These are phyloP conservation scores for Tinea trinotella DNA, from an alignment of 2,888 invertebrate species.

Conservation along the genomic window DNA sequence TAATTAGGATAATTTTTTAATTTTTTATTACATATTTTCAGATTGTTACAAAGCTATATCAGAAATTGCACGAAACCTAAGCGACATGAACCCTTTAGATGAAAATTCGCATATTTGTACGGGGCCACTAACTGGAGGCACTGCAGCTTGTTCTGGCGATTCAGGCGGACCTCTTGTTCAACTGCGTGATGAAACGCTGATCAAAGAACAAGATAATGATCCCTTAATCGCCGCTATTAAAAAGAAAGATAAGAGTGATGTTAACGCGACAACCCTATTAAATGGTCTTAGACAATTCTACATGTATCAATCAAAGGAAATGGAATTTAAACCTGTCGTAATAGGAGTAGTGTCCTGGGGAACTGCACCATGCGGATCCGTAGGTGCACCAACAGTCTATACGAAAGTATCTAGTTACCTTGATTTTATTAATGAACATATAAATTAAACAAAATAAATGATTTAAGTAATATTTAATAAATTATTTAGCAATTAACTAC, in stretches of 20 bases:
- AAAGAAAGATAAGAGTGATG: too few species aligned
- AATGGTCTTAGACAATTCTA: too few species aligned
- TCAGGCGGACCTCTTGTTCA: slow-evolving; percentile 68
- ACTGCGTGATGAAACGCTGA: slow-evolving; percentile 29
- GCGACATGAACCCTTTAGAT: slow-evolving; percentile 24
- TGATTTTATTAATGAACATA: slow-evolving; percentile 50
- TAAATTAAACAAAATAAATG: too few species aligned
- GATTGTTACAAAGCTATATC: slow-evolving; percentile 55
- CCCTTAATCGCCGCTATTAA: too few species aligned
- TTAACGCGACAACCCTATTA: too few species aligned
- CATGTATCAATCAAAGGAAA: slow-evolving; percentile 18
- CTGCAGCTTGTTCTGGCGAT: slow-evolving; percentile 70
- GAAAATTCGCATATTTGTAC: slow-evolving; percentile 65
- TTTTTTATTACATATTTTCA: slow-evolving; percentile 29
- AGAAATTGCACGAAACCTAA: slow-evolving; percentile 36
- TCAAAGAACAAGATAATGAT: too few species aligned
- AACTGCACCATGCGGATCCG: slow-evolving; percentile 60
- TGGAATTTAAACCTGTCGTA: slow-evolving; percentile 39
- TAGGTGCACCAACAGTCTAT: slow-evolving; percentile 67
- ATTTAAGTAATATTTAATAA: too few species aligned
- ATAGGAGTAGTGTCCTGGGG: slow-evolving; percentile 74
- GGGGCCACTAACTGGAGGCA: slow-evolving; percentile 58
- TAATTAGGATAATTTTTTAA: too few species aligned
- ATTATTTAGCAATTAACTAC: too few species aligned
- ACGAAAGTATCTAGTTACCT: slow-evolving; percentile 62